phyloP scores from a whole-genome alignment of 2,888 invertebrate genomes.

The Chalcis sispes region DNA sequence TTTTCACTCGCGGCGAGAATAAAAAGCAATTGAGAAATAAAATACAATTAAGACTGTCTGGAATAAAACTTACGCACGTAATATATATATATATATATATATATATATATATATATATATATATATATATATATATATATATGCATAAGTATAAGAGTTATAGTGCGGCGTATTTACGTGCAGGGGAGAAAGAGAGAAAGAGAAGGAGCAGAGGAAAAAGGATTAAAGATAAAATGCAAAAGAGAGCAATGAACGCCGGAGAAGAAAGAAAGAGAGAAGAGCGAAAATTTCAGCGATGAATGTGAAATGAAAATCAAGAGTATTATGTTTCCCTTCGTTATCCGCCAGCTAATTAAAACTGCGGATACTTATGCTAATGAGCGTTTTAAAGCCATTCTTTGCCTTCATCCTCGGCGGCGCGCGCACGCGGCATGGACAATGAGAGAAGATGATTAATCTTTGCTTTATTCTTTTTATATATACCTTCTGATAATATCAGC shows the following conservation, averaged over 20 bases:
- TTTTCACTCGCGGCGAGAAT: no score
- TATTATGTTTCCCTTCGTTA: conserved; percentile 35
- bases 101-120: no score
- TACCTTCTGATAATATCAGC: background rate
- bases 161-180: no score
- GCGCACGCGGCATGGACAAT: no score
- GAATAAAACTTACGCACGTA: no score
- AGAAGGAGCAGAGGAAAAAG: background rate
- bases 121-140: no score
- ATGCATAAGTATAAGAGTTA: no score
- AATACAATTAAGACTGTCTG: no score
- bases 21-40: no score
- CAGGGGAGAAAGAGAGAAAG: background rate
- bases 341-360: conserved; percentile 26
- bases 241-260: no score
- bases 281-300: background rate
- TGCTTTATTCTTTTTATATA: background rate
- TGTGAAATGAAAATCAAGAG: conserved; percentile 36
- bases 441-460: background rate
- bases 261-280: background rate
- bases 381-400: conserved; percentile 28
- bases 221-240: conserved; percentile 35
- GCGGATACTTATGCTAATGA: conserved; percentile 36
- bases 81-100: no score
- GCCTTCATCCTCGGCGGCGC: background rate